A percentile compares a stretch with the other conserved stretches of the same genome.
These are phyloP conservation scores for Paralichthys olivaceus DNA, from an alignment of 2,113 vertebrate genomes.

Conservation along the genomic window DNA sequence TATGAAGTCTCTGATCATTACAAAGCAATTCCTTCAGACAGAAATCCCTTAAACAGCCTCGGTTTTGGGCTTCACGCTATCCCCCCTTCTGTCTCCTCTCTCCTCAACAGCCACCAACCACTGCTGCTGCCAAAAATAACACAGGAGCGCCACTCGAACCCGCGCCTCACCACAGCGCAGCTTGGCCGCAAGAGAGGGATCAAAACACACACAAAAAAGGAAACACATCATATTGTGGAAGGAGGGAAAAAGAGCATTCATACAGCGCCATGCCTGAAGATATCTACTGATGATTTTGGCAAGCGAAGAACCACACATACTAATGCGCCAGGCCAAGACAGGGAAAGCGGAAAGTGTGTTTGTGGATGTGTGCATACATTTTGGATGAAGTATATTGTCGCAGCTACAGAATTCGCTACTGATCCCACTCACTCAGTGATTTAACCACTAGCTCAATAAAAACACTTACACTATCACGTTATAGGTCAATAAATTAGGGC, in stretches of 20 bases:
- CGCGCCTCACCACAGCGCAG: conserved; percentile 81
- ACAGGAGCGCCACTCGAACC: conserved; percentile 87
- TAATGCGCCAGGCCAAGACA: conserved; percentile 71
- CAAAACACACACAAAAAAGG: conserved; percentile 90
- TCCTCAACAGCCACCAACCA: conserved; percentile 86
- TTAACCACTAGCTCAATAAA: conserved; percentile 62
- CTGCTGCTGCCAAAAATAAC: conserved; percentile 87
- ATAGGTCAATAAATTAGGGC: conserved; percentile 70
- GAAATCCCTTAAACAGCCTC: conserved; percentile 85
- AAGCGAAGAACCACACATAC: conserved; percentile 75
- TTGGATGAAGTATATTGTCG: conserved; percentile 61
- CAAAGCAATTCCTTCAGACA: conserved; percentile 84
- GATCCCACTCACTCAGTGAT: conserved; percentile 68
- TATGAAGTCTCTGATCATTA: conserved; percentile 80
- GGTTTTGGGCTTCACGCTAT: conserved; percentile 79
- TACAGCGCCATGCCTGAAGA: conserved; percentile 79
- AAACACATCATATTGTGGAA: conserved; percentile 85
- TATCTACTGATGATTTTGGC: conserved; percentile 85
- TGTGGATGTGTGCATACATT: conserved; percentile 56
- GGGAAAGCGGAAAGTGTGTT: conserved; percentile 66
- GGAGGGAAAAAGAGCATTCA: conserved; percentile 78
- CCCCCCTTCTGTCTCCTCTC: conserved; percentile 80
- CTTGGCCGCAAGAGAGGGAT: conserved; percentile 82
- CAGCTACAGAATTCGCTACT: conserved; percentile 58
- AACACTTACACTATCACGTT: conserved; percentile 70